These are phyloP conservation scores for Odontocerum albicorne DNA, from an alignment of 2,888 invertebrate species.

Conservation along the genomic window DNA sequence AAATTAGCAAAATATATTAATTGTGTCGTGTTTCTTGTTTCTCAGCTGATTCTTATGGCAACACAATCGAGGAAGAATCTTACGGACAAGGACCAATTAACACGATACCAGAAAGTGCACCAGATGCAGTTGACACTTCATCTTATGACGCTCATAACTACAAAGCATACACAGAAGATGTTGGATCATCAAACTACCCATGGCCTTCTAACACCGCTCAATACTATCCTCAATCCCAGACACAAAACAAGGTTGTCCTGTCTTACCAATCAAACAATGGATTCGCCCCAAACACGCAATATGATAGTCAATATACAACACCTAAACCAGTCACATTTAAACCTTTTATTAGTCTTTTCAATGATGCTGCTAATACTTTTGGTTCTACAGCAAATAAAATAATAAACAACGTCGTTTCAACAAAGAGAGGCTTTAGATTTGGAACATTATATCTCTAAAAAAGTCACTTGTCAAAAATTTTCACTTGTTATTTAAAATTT, in stretches of 20 bases:
- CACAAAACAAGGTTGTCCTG: conserved; percentile 40
- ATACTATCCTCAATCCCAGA: conserved; percentile 40
- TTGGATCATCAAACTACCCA: conserved; percentile 45
- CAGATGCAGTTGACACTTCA: conserved; percentile 43
- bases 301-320: conserved; percentile 20
- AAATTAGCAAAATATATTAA: no score
- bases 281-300: not conserved
- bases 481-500: no score
- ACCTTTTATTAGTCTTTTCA: conserved; percentile 53
- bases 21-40: conserved; percentile 39
- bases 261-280: conserved; percentile 4
- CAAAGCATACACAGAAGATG: conserved; percentile 37
- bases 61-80: conserved; percentile 48
- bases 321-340: conserved; percentile 41
- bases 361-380: conserved; percentile 52
- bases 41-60: conserved; percentile 50
- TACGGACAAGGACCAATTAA: conserved; percentile 52
- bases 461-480: not conserved
- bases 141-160: conserved; percentile 45
- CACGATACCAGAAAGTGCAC: conserved; percentile 57
- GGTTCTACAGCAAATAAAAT: conserved; percentile 41
- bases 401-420: conserved; percentile 37
- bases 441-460: conserved; percentile 51
- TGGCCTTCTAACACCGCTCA: conserved; percentile 45
- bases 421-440: conserved; percentile 49